Evolutionary conservation across 2,797 vertebrate species (phyloP).

Genomic region (Eupleurogrammus muticus): DNA sequence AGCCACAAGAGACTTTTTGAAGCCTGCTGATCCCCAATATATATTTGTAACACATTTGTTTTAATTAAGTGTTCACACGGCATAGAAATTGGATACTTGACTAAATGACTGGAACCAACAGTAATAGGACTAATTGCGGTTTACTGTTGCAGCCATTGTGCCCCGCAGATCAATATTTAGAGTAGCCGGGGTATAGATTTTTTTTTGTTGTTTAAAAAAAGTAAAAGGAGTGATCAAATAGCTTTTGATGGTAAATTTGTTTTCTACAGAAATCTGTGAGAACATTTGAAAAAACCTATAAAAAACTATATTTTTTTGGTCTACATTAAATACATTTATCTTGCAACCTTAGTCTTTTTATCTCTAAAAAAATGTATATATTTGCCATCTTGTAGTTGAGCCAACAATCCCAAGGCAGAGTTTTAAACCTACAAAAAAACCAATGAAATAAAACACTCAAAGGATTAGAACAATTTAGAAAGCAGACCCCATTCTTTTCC

Average conservation of each 20-base stretch:
- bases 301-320: neutral
- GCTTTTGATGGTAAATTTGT: constrained; percentile 39
- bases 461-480: constrained; percentile 95
- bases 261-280: constrained; percentile 19
- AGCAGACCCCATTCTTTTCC: constrained; percentile 89
- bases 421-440: constrained; percentile 89
- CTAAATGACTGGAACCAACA: constrained; percentile 84
- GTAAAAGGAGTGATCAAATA: constrained; percentile 69
- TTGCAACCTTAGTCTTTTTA: constrained; percentile 18
- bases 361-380: constrained; percentile 25
- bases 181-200: constrained; percentile 73
- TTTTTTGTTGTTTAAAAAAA: constrained; percentile 44
- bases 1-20: constrained; percentile 82
- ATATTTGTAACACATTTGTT: constrained; percentile 89
- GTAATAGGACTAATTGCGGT: constrained; percentile 85
- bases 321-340: constrained; percentile 8
- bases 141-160: constrained; percentile 77
- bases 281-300: constrained; percentile 17
- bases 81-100: constrained; percentile 86
- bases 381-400: constrained; percentile 52
- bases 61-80: constrained; percentile 89
- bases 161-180: constrained; percentile 81
- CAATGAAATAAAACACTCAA: constrained; percentile 92
- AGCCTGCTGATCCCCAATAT: constrained; percentile 83
- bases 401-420: constrained; percentile 63